These are phyloP conservation scores for Haliclystus octoradiatus DNA, from an alignment of 30 jellyfish, hydroid and myxozoan species.

Conservation along the genomic window DNA sequence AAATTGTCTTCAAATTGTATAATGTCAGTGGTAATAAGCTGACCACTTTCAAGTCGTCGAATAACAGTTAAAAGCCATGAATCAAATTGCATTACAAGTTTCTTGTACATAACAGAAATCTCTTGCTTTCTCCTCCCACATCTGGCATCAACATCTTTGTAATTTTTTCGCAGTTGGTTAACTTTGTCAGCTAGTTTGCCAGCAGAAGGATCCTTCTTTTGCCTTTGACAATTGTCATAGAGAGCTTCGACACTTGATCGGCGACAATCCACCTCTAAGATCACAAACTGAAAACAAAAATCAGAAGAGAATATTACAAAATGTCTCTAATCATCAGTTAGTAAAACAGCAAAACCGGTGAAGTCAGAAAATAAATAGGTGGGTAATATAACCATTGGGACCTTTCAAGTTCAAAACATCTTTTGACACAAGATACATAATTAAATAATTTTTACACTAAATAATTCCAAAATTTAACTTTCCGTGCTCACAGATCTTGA, in stretches of 20 bases:
- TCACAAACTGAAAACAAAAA: conserved; percentile 19
- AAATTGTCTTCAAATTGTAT: conserved; percentile 68
- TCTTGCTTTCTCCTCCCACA: conserved; percentile 55
- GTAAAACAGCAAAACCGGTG: too few species aligned
- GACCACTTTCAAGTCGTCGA: conserved; percentile 54
- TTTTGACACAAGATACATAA: too few species aligned
- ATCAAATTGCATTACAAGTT: conserved; percentile 58
- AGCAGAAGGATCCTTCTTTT: conserved; percentile 50
- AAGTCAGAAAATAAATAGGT: too few species aligned
- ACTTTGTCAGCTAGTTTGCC: conserved; percentile 44
- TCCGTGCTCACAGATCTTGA: too few species aligned
- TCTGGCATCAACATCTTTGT: conserved; percentile 43
- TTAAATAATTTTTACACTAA: too few species aligned
- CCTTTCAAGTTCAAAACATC: too few species aligned
- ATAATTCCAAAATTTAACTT: too few species aligned
- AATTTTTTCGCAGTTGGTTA: conserved; percentile 41
- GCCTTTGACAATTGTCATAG: conserved; percentile 27
- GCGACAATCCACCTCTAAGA: conserved; percentile 80
- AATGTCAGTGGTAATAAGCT: conserved; percentile 71
- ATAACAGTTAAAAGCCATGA: conserved; percentile 52
- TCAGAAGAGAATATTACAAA: neutral
- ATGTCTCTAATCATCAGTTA: neutral
- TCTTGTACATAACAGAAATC: conserved; percentile 55
- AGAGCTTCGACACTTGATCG: conserved; percentile 67
- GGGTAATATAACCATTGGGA: too few species aligned